Evolutionary conservation across 2,113 vertebrate species (phyloP).

Genomic region (Apteryx mantelli): DNA sequence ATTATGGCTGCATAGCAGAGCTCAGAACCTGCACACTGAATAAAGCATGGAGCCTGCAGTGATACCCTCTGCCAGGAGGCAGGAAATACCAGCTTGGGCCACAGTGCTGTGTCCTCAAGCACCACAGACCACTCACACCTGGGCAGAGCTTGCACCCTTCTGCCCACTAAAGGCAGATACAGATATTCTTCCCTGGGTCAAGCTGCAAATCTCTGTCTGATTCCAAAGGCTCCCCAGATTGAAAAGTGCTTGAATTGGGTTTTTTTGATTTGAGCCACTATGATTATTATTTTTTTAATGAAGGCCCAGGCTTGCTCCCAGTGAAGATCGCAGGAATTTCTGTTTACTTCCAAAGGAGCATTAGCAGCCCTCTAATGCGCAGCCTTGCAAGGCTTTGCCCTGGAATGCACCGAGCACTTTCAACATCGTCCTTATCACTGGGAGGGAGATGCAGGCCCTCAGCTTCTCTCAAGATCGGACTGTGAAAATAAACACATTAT

Average conservation of each 20-base stretch:
- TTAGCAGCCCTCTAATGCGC: background rate
- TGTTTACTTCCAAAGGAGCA: background rate
- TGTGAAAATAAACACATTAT: background rate
- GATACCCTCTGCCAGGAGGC: background rate
- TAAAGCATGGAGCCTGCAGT: background rate
- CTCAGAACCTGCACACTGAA: background rate
- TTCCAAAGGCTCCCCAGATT: background rate
- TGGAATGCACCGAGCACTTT: background rate
- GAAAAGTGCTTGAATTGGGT: background rate
- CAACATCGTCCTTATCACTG: background rate
- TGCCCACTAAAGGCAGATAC: background rate
- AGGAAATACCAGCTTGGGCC: background rate
- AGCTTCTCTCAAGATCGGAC: background rate
- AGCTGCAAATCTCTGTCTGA: background rate
- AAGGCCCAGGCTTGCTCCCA: background rate
- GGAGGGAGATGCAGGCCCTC: background rate
- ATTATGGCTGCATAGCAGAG: background rate
- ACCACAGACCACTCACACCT: background rate
- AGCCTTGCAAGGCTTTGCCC: background rate
- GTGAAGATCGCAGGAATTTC: background rate
- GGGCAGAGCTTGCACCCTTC: background rate
- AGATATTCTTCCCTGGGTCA: background rate
- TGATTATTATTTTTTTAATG: background rate
- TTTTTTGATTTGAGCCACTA: background rate
- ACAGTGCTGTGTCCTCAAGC: rapidly evolving